phyloP scores from a whole-genome alignment of 2,113 vertebrate genomes.

The Azemiops feae region DNA sequence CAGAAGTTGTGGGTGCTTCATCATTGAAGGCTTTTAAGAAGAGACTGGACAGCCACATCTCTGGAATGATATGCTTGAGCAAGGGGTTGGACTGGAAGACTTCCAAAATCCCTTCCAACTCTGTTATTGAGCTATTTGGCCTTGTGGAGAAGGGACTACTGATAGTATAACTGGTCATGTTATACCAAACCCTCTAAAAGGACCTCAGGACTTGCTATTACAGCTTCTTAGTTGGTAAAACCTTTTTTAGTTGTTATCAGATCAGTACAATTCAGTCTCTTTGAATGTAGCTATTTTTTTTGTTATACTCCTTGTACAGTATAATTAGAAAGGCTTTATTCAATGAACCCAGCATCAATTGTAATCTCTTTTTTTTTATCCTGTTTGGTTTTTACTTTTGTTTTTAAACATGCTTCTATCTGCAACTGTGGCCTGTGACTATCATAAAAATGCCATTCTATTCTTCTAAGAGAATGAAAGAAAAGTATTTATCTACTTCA shows the following conservation, averaged over 20 bases:
- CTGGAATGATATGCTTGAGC: too few relatives aligned
- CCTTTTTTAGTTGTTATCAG: not conserved
- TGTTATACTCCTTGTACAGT: not conserved
- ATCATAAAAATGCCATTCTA: not conserved
- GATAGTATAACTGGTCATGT: not conserved
- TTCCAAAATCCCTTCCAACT: too few relatives aligned
- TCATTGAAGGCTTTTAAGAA: too few relatives aligned
- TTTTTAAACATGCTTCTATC: not conserved
- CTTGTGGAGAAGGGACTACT: not conserved
- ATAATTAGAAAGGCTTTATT: not conserved
- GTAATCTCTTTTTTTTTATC: not conserved
- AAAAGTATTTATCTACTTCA: not conserved
- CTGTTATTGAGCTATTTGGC: too few relatives aligned
- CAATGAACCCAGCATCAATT: not conserved
- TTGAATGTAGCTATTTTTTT: not conserved
- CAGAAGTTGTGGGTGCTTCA: too few relatives aligned
- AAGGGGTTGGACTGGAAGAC: too few relatives aligned
- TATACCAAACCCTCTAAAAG: not conserved
- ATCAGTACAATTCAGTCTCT: not conserved
- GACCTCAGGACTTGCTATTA: not conserved
- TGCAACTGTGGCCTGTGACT: not conserved
- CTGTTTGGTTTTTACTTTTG: not conserved
- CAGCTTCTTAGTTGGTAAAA: not conserved
- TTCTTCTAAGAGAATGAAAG: not conserved
- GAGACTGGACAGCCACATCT: too few relatives aligned